A percentile compares a stretch with the other conserved stretches of the same genome.
Evolutionary conservation across 2,888 invertebrate species (phyloP).

Genomic region (Polyommatus iphigenia): DNA sequence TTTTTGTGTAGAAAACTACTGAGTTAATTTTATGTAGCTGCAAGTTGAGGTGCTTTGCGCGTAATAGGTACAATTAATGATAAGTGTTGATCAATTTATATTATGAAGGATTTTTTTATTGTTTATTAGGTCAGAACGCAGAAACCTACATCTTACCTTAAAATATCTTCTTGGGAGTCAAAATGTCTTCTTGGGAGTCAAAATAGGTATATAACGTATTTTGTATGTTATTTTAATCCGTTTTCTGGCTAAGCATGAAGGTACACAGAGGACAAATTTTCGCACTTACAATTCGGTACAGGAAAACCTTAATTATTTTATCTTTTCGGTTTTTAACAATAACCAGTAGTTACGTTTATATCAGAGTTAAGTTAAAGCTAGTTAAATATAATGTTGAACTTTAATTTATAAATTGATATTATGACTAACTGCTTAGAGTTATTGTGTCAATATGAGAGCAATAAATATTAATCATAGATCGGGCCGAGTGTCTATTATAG

Average conservation of each 20-base stretch:
- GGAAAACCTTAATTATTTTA: neutral
- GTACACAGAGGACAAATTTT: too few species aligned
- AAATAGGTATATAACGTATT: too few species aligned
- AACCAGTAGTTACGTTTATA: too few species aligned
- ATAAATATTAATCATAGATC: conserved; percentile 21
- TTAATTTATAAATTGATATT: conserved; percentile 5
- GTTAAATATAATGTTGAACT: neutral
- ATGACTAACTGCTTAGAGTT: neutral
- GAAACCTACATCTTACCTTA: too few species aligned
- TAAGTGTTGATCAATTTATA: neutral
- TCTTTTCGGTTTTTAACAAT: too few species aligned
- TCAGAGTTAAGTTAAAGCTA: neutral
- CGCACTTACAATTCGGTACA: neutral
- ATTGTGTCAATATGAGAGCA: conserved; percentile 17
- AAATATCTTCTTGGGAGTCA: too few species aligned
- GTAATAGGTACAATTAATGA: neutral
- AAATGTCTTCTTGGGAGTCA: too few species aligned
- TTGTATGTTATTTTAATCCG: too few species aligned
- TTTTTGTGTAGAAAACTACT: neutral
- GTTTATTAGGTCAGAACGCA: too few species aligned
- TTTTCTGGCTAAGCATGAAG: too few species aligned
- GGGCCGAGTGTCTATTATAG: neutral
- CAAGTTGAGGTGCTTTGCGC: neutral
- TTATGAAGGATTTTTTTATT: neutral
- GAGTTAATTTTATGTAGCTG: neutral